Evolutionary conservation across 2,797 vertebrate genomes (phyloP), one percentile per base, ranked within the genome.

Genomic region (Protonibea diacanthus): DNA sequence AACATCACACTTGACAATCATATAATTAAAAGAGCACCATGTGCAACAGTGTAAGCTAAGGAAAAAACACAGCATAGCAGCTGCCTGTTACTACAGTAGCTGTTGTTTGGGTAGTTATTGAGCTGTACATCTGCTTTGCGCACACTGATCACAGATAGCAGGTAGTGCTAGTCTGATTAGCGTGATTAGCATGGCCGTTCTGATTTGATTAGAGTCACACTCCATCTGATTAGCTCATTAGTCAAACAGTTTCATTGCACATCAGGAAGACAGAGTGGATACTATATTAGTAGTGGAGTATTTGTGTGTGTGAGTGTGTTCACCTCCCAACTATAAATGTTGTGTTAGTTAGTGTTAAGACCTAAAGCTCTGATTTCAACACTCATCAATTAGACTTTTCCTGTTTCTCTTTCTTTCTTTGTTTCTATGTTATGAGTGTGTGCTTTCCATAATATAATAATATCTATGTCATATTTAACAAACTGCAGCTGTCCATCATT

Each of bases 201-300:
- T 84, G 75, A 89, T 90, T 88, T 62, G 69, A 91, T 92, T 82
- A 85, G 73, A 71, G 76, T 82, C 65, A 64, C 23, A 17, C 82
- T 84, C 23, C 13, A 76, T 88, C 78, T 82, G 56, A 85, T 89
- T 84, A 87, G 61, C 68, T 88, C 61, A 86, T 86, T 71, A 83
- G 64, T 84, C 76, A 78, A 78, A 74, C 76, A 77, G 66, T 90
- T 80, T 84, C 17, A 68, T 55, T 78, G 56, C 52, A 62, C 56
- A 79, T 76, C 56, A 79, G 58, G 74, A 85, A 65, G 80, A 74
- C 56, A 44, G 71, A 81, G 55, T 2, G 1, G 58, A 44, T 11
- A 4, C 33, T 64, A 71, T 76, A 74, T 76, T 52, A 62, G 33
- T 0, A 63, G 40, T 15, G 13, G 29, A 68, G 40, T 42, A 27